Conservation (phyloP, 1,140 invertebrate species). For the Pogonomyrmex barbatus region DNA sequence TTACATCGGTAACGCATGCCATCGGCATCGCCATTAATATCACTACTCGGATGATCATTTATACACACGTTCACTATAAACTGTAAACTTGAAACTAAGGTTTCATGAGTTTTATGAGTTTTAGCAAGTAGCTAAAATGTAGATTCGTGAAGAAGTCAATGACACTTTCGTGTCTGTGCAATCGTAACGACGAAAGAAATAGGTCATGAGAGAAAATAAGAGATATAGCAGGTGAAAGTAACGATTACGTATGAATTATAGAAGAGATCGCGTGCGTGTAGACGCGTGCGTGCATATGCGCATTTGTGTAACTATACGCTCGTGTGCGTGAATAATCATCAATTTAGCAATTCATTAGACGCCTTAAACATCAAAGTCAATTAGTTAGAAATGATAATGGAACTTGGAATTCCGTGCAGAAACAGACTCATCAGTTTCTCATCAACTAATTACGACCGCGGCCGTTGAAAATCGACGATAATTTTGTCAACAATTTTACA, state of each 20-base stretch:
- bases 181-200: slow-evolving; percentile 38
- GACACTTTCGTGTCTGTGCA: neutral
- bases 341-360: slow-evolving; percentile 53
- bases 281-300: neutral
- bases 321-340: slow-evolving; percentile 35
- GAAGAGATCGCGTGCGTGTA: neutral
- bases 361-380: slow-evolving; percentile 48
- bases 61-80: too few relatives aligned
- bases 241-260: slow-evolving; percentile 43
- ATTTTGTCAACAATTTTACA: slow-evolving; percentile 38
- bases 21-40: too few relatives aligned
- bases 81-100: too few relatives aligned
- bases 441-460: slow-evolving; percentile 45
- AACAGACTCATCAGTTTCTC: slow-evolving; percentile 56
- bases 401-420: slow-evolving; percentile 41
- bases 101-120: neutral
- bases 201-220: slow-evolving; percentile 51
- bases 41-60: too few relatives aligned
- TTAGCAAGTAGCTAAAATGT: neutral
- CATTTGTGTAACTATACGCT: neutral
- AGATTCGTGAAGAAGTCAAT: neutral
- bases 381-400: slow-evolving; percentile 56
- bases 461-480: slow-evolving; percentile 38
- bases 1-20: too few relatives aligned
- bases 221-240: slow-evolving; percentile 44